Evolutionary conservation across 2,888 invertebrate species (phyloP).

Genomic region (Dolomedes plantarius): DNA sequence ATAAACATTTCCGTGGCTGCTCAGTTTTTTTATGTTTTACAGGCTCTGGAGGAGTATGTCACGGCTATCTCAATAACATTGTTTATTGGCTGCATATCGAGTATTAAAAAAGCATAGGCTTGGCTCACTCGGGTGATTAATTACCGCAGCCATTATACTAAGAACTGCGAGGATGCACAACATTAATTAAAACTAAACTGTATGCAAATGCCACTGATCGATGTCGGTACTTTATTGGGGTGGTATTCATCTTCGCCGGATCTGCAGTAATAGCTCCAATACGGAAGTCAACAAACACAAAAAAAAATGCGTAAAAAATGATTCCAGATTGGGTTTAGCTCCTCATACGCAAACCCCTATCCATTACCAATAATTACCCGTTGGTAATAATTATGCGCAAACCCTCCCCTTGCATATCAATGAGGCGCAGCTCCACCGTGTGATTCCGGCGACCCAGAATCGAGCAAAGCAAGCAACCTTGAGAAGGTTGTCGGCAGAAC

Average conservation of each 20-base stretch:
- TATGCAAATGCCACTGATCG: background rate
- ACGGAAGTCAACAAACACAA: background rate
- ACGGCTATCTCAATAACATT: no score
- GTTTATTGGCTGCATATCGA: no score
- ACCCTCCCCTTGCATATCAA: conserved; percentile 4
- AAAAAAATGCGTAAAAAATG: background rate
- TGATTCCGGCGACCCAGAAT: conserved; percentile 1
- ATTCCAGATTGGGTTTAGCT: background rate
- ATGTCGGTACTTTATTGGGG: background rate
- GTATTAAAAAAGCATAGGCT: no score
- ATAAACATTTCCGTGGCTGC: no score
- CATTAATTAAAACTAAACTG: background rate
- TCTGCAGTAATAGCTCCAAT: background rate
- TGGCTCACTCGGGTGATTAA: no score
- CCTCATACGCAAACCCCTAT: background rate
- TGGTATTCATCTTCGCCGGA: no score
- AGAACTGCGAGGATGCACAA: no score
- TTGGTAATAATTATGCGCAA: background rate
- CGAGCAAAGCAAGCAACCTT: background rate
- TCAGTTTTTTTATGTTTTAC: no score
- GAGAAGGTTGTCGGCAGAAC: background rate
- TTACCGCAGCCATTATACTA: no score
- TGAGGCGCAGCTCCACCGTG: background rate
- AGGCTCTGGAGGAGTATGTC: no score
- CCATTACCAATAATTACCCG: conserved; percentile 8